Evolutionary conservation across 2,113 vertebrate species (phyloP), one percentile per base, ranked within the genome.

Genomic region (Syrrhaptes paradoxus): DNA sequence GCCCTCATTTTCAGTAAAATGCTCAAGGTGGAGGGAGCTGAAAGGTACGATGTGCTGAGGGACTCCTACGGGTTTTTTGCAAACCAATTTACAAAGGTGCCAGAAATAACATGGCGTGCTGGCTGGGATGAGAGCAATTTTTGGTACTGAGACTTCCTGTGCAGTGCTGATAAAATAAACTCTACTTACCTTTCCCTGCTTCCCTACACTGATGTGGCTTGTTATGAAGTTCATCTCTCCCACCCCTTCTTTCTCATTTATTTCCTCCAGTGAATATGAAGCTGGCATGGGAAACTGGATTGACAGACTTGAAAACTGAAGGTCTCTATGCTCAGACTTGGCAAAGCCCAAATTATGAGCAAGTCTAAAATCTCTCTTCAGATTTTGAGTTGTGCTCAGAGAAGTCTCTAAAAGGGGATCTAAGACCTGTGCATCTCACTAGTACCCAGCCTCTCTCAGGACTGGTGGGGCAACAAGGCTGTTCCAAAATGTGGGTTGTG

Each of bases 161-260:
- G 88, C 54, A 92, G 63, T 36, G 74, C 80, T 90, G 95, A 89
- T 95, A 95, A 96, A 95, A 96, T 94, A 95, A 95, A 96, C 85
- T 82, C 78, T 93, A 78, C 85, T 96, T 94, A 90, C 90, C 55
- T 95, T 95, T 73, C 85, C 49, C 73, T 74, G 58, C 58, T 76
- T 95, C 59, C 3, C 3, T 59, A 82, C 62, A 90, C 54, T 55
- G 16, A 85, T 70, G 79, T 75, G 78, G 75, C 89, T 89, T 94
- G 75, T 94, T 92, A 36, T 7, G 25, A 74, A 88, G 49, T 65
- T 83, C 31, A 58, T 90, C 84, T 87, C 78, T 81, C 59, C 68
- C 68, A 92, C 41, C 15, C 11, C n/a, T 87, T 79, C 80, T 88
- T 89, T 91, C 70, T 85, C 45, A 79, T 84, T 93, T 88, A 45